Conservation (phyloP, 2,113 vertebrate species). For the Microcebus jonahi region DNA sequence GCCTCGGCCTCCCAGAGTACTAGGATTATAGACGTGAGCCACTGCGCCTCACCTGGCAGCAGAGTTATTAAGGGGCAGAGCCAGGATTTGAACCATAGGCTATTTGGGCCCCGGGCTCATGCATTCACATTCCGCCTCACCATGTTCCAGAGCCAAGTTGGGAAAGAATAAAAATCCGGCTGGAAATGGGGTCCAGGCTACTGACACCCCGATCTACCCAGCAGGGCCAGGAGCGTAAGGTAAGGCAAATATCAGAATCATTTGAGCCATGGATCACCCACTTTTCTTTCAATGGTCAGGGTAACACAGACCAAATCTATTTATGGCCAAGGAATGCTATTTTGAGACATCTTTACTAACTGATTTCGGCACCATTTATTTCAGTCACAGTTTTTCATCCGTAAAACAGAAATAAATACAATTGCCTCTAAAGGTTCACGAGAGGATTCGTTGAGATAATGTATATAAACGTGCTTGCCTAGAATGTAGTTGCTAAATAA, state of each 20-base stretch:
- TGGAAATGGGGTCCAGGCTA: neutral
- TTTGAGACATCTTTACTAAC: neutral
- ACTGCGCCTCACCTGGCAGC: neutral
- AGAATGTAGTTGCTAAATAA: neutral
- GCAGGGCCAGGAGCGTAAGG: neutral
- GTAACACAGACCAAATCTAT: neutral
- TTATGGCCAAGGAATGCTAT: neutral
- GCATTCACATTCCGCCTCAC: neutral
- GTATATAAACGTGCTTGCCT: neutral
- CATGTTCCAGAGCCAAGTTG: neutral
- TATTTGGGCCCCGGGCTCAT: neutral
- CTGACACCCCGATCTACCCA: neutral
- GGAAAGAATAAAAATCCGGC: neutral
- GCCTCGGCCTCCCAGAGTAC: too few relatives aligned
- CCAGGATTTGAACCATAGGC: neutral
- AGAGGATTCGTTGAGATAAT: neutral
- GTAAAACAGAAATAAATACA: constrained; percentile 13
- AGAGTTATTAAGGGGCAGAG: neutral
- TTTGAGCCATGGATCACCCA: neutral
- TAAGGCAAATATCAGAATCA: neutral
- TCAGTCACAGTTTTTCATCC: neutral
- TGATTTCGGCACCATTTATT: neutral
- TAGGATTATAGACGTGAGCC: too few relatives aligned
- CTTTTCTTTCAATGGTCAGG: neutral
- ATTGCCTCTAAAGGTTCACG: neutral